phyloP scores from a whole-genome alignment of 1,140 invertebrate species.

The Trachelipus rathkii region DNA sequence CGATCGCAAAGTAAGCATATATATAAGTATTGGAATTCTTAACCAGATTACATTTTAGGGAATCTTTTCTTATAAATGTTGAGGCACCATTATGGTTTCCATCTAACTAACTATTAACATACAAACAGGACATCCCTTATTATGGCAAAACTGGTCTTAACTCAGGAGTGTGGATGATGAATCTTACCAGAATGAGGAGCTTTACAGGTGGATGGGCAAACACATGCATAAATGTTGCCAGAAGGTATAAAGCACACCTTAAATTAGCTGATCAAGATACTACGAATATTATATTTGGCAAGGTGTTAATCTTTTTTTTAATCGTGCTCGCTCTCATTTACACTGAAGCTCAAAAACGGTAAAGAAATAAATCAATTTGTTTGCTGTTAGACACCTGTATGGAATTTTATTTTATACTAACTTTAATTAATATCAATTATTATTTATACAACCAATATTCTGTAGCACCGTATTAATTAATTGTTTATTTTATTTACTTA shows the following conservation, averaged over 20 bases:
- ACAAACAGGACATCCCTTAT: slow-evolving; percentile 27
- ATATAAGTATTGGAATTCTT: slow-evolving; percentile 3
- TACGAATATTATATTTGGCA: slow-evolving; percentile 37
- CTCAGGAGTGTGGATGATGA: slow-evolving; percentile 40
- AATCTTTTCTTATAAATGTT: background rate
- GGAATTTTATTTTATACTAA: too few species aligned
- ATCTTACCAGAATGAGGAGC: slow-evolving; percentile 35
- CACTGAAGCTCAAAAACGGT: too few species aligned
- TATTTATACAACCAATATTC: too few species aligned
- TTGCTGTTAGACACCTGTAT: too few species aligned
- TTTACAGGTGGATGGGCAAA: slow-evolving; percentile 37
- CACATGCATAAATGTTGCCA: slow-evolving; percentile 31
- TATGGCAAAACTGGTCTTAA: slow-evolving; percentile 40
- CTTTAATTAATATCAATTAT: too few species aligned
- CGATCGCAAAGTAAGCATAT: background rate
- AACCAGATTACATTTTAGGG: slow-evolving; percentile 9
- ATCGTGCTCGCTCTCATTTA: too few species aligned
- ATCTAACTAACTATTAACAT: background rate
- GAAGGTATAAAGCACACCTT: slow-evolving; percentile 27
- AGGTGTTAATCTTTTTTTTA: slow-evolving; percentile 17
- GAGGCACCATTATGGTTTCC: background rate
- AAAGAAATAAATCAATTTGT: too few species aligned
- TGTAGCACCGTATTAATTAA: too few species aligned
- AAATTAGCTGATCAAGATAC: slow-evolving; percentile 41
- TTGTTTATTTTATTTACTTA: too few species aligned